These are phyloP conservation scores for Stylophora pistillata DNA, from an alignment of 64 coral and sea anemone genomes.

Conservation along the genomic window DNA sequence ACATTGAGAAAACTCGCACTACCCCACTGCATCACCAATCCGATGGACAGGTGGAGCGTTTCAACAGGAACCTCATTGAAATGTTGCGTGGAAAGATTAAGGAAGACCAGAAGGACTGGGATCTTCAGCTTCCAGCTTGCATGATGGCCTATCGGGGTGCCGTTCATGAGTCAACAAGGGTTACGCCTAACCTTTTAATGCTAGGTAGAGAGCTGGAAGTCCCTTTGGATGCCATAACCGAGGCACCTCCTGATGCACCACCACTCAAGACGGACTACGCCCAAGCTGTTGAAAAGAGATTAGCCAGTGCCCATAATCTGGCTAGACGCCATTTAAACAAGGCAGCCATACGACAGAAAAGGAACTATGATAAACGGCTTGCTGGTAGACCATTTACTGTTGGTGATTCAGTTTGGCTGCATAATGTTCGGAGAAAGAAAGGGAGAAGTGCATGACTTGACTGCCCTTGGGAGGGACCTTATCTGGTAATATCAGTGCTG, in stretches of 20 bases:
- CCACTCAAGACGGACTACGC: not conserved
- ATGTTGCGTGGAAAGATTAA: constrained; percentile 31
- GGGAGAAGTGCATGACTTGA: constrained; percentile 37
- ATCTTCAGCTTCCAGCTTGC: not conserved
- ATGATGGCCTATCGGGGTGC: constrained; percentile 13
- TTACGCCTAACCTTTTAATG: constrained; percentile 33
- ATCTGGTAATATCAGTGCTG: constrained; percentile 18
- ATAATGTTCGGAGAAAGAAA: constrained; percentile 30
- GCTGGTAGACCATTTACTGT: constrained; percentile 8
- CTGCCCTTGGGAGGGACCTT: constrained; percentile 41
- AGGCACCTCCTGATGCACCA: constrained; percentile 33
- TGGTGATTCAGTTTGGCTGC: constrained; percentile 56
- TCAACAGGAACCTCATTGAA: constrained; percentile 49
- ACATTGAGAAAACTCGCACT: constrained; percentile 34
- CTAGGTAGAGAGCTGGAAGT: constrained; percentile 44
- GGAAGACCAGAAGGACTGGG: no score
- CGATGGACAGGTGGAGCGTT: constrained; percentile 15
- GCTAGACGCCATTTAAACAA: constrained; percentile 3
- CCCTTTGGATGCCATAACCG: constrained; percentile 51
- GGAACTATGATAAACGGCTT: constrained; percentile 50
- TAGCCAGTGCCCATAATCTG: not conserved
- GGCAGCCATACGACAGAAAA: constrained; percentile 42
- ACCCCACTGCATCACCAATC: constrained; percentile 33
- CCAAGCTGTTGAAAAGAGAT: constrained; percentile 33
- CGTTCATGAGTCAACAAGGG: constrained; percentile 14